Conservation (phyloP, 2,797 vertebrate species). For the Anabacerthia variegaticeps region DNA sequence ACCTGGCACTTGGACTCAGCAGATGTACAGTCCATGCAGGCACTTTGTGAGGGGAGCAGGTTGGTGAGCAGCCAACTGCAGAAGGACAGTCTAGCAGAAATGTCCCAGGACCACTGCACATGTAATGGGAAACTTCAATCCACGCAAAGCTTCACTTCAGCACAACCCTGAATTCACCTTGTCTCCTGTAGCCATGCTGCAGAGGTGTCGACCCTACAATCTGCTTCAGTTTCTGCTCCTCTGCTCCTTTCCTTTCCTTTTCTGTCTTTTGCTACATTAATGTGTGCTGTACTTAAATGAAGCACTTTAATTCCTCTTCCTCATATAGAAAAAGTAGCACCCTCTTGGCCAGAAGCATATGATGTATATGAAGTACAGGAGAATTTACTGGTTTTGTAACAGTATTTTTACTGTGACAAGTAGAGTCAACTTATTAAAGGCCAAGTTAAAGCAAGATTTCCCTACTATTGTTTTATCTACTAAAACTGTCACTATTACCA, state of each 20-base stretch:
- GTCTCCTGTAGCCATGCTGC: neutral
- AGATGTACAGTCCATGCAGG: neutral
- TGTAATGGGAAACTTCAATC: neutral
- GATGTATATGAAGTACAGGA: neutral
- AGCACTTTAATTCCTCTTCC: neutral
- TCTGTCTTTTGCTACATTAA: neutral
- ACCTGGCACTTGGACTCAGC: neutral
- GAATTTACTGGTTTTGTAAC: neutral
- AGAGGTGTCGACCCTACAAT: neutral
- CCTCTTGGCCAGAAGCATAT: neutral
- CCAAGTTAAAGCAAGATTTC: neutral
- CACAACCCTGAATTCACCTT: neutral
- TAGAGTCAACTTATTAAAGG: neutral
- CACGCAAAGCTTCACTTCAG: neutral
- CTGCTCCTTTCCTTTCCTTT: neutral
- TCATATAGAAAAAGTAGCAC: neutral
- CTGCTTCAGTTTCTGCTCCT: neutral
- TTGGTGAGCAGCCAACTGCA: neutral
- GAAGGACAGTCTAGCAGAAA: neutral
- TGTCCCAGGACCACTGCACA: neutral
- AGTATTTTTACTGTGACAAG: neutral
- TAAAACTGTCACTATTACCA: neutral
- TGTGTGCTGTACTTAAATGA: neutral
- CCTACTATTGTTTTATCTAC: neutral
- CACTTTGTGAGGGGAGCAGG: neutral